Evolutionary conservation across 2,797 vertebrate species (phyloP).

Genomic region (Gambelia wislizenii): DNA sequence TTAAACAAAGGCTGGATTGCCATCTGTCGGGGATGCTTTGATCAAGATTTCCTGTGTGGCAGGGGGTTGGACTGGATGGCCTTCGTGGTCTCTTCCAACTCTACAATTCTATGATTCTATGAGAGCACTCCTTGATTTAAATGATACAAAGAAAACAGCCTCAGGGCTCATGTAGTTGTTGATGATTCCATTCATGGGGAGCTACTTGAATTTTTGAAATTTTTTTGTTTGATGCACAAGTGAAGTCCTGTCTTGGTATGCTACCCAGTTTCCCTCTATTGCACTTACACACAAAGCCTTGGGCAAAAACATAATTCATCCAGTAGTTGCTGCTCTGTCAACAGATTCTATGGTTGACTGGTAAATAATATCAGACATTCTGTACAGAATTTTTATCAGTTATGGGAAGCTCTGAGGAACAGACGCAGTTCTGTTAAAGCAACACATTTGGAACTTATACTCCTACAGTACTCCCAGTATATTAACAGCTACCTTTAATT

Average conservation of each 20-base stretch:
- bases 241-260: neutral
- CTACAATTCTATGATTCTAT: too few relatives aligned
- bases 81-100: too few relatives aligned
- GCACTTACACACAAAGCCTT: neutral
- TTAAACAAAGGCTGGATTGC: too few relatives aligned
- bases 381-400: neutral
- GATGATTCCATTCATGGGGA: neutral
- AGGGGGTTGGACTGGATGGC: too few relatives aligned
- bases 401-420: neutral
- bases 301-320: neutral
- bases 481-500: neutral
- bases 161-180: neutral
- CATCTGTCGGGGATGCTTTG: too few relatives aligned
- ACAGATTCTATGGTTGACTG: neutral
- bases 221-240: constrained; percentile 4
- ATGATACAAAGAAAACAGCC: neutral
- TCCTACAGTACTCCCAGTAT: neutral
- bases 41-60: too few relatives aligned
- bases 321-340: neutral
- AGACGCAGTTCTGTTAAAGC: neutral
- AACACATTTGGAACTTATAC: neutral
- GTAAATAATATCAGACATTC: neutral
- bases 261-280: neutral
- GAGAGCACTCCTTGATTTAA: neutral
- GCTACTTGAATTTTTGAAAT: neutral